Base-by-base conservation (phyloP, 2,888 invertebrate species). In the Drosophila kambysellisi region DNA sequence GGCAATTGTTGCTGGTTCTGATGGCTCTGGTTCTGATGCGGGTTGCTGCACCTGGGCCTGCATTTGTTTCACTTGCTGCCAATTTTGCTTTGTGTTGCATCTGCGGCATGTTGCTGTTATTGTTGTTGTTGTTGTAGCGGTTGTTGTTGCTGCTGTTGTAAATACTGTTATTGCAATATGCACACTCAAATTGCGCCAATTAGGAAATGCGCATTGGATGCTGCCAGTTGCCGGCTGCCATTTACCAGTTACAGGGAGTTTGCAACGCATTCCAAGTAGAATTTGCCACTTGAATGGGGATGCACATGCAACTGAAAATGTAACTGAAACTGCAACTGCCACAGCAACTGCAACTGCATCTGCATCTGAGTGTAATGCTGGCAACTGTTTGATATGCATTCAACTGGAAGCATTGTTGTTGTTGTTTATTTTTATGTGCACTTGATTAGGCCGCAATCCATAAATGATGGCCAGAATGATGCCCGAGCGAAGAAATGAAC, bases 111-210 rank as follows among this genome's bases (percentile, higher is more conserved):
- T 52, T 50, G 43, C 46, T 70, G 29, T 3, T 25, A 2, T 25
- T 43, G 35, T 3, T 25, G 25, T 25, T 48, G 35, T 52, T 50
- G 43, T 50, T 70, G 71, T 46, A 58, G 53, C 35, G 32, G 29
- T 37, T 61, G 37, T n/a, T 56, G 25, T 25, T 25, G 25, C 25
- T 25, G 63, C 30, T 77, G 76, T 59, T 64, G 67, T 63, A 62
- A 51, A 37, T 74, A 73, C 69, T 68, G 82, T 67, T 79, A 71
- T 76, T 81, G 74, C 73, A 82, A 87, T 82, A 84, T 87, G 87
- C 79, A 88, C 87, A 86, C 89, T 74, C 90, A 88, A 88, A 90
- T 90, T 88, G 87, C 76, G 70, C 69, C 87, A 89, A 88, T 88
- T 88, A 88, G 90, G 86, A 72, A 78, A 76, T 74, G 68, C 60